phyloP scores from a whole-genome alignment of 2,888 invertebrate species.

The Drosophila rubida region DNA sequence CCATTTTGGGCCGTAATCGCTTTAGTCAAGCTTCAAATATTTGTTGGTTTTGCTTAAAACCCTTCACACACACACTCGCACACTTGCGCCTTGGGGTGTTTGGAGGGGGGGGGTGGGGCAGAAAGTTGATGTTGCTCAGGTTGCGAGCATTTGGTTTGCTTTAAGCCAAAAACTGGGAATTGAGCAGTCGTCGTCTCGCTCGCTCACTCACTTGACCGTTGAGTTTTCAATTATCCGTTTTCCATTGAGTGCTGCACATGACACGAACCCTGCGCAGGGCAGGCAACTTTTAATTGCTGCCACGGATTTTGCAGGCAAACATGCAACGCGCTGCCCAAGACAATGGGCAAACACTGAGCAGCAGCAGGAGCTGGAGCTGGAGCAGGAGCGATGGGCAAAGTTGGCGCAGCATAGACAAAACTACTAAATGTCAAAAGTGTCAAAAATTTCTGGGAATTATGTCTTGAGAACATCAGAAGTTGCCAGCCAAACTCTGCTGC shows the following conservation, averaged over 20 bases:
- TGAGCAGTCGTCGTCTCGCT: not conserved
- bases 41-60: slow-evolving; percentile 22
- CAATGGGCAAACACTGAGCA: slow-evolving; percentile 47
- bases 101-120: too few relatives aligned
- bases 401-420: slow-evolving; percentile 66
- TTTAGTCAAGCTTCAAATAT: slow-evolving; percentile 20
- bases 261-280: slow-evolving; percentile 41
- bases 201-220: slow-evolving; percentile 17
- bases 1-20: not conserved
- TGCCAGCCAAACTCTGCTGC: slow-evolving; percentile 49
- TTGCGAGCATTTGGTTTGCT: slow-evolving; percentile 37
- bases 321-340: slow-evolving; percentile 32
- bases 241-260: slow-evolving; percentile 37
- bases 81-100: slow-evolving; percentile 18
- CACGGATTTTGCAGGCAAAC: slow-evolving; percentile 49
- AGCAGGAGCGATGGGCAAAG: slow-evolving; percentile 2
- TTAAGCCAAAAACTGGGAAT: slow-evolving; percentile 21
- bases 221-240: slow-evolving; percentile 56
- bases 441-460: slow-evolving; percentile 79
- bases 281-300: slow-evolving; percentile 73
- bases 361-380: not conserved
- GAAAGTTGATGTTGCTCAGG: slow-evolving; percentile 13
- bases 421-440: slow-evolving; percentile 81
- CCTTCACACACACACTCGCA: slow-evolving; percentile 8
- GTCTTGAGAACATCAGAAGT: slow-evolving; percentile 77